Base-by-base conservation (phyloP, 2,888 invertebrate genomes). In the Conistra vaccinii region DNA sequence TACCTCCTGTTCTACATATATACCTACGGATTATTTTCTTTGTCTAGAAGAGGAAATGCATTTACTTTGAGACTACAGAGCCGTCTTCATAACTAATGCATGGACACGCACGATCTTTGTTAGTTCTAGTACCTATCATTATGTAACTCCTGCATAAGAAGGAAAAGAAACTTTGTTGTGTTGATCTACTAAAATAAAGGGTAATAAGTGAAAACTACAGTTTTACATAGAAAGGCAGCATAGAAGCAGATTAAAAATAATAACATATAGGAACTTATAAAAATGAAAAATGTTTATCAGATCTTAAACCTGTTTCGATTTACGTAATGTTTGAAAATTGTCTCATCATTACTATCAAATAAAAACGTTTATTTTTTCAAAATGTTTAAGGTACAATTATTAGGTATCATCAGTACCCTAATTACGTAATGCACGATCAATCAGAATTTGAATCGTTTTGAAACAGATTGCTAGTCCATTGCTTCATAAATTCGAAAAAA, bases 31-130 rank as follows among this genome's bases (percentile, higher is more conserved):
- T n/a, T 65, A 29, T 57, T 66, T 77, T 51, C 14, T 26, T 68
- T 32, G 3, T 57, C 0, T 48, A 9, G 39, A 26, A 42, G 55
- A 61, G 53, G 20, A 79, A 48, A 55, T 23, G 17, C 53, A 48
- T 45, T 45, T 29, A 48, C 14, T 39, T 6, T 14, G 4, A 26
- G 78, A 51, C 9, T n/a, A 12, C 20, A n/a, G 7, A 1, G 17
- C n/a, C 14, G n/a, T 17, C 6, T 61, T 10, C 20, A 20, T 35
- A 69, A 78, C 14, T 35, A 39, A 53, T 51, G 61, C 61, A 55
- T 32, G 14, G 79, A 9, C 79, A 79, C 61, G 55, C 26, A 71
- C 29, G 1, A 26, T 39, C 29, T 23, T 23, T 29, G 3, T 9
- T 39, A n/a, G 23, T 5, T 51, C 45, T 23, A 6, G 20, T 20